Evolutionary conservation across 37 sponge, comb jelly and placozoan species (phyloP).

Genomic region (Cladorhizidae sp.): DNA sequence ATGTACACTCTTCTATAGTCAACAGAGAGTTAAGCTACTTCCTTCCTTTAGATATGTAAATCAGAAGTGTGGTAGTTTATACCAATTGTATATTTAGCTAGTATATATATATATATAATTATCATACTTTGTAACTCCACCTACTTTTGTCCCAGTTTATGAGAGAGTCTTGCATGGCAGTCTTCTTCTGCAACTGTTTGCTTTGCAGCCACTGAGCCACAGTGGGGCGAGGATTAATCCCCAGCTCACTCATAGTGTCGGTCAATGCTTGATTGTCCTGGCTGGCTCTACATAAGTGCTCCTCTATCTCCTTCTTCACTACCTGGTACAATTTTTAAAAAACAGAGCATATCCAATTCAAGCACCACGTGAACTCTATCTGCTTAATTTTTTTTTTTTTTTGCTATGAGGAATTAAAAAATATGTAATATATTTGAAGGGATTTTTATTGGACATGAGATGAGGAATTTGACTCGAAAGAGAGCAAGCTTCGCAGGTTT

Average conservation of each 20-base stretch:
- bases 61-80: no score
- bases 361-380: no score
- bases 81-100: not conserved
- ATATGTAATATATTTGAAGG: not conserved
- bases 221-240: constrained; percentile 62
- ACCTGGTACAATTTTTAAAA: constrained; percentile 18
- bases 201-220: constrained; percentile 84
- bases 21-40: no score
- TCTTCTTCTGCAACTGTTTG: constrained; percentile 70
- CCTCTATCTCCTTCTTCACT: constrained; percentile 42
- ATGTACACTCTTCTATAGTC: no score
- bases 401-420: not conserved
- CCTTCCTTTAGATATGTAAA: no score
- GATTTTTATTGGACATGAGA: not conserved
- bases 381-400: not conserved
- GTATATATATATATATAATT: not conserved
- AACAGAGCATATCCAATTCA: no score
- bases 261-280: constrained; percentile 53
- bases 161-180: constrained; percentile 62
- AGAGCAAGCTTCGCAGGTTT: not conserved
- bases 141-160: constrained; percentile 69
- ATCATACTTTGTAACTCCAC: not conserved
- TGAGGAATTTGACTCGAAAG: not conserved
- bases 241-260: constrained; percentile 45
- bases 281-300: constrained; percentile 33